Conservation (phyloP, 2,113 vertebrate species). For the Asarcornis scutulata region DNA sequence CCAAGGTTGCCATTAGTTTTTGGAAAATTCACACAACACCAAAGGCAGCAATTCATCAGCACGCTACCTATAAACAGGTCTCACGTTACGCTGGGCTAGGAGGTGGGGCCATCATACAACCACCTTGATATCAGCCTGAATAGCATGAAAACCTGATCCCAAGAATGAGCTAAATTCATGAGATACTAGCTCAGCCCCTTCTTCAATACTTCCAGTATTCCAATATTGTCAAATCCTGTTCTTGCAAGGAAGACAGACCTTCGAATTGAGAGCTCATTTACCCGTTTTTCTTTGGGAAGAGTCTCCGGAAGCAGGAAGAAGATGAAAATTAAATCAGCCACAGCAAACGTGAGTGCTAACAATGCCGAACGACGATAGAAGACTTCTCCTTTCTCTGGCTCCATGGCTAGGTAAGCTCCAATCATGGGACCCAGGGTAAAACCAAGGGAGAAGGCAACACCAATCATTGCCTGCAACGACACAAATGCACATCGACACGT, state of each 20-base stretch:
- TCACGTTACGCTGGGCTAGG: neutral
- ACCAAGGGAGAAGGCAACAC: constrained; percentile 93
- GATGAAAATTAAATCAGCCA: constrained; percentile 86
- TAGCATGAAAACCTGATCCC: neutral
- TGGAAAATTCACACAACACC: neutral
- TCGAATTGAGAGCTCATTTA: constrained; percentile 22
- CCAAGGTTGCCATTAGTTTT: neutral
- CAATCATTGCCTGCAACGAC: constrained; percentile 89
- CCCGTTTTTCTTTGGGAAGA: constrained; percentile 83
- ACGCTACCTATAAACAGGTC: neutral
- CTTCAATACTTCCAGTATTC: neutral
- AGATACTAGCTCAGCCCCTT: neutral
- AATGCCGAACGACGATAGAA: constrained; percentile 84
- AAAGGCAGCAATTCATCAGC: neutral
- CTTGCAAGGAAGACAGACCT: neutral
- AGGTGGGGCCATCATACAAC: neutral
- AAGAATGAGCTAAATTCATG: neutral
- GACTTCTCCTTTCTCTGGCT: constrained; percentile 69
- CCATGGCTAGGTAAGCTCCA: constrained; percentile 87
- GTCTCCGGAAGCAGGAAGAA: constrained; percentile 91
- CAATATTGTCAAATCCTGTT: neutral
- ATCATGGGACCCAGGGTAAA: constrained; percentile 95
- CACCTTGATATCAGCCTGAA: neutral
- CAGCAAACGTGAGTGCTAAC: constrained; percentile 84
- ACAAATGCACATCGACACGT: neutral